Base-by-base conservation (phyloP, 1,140 invertebrate species). In the Apis florea region DNA sequence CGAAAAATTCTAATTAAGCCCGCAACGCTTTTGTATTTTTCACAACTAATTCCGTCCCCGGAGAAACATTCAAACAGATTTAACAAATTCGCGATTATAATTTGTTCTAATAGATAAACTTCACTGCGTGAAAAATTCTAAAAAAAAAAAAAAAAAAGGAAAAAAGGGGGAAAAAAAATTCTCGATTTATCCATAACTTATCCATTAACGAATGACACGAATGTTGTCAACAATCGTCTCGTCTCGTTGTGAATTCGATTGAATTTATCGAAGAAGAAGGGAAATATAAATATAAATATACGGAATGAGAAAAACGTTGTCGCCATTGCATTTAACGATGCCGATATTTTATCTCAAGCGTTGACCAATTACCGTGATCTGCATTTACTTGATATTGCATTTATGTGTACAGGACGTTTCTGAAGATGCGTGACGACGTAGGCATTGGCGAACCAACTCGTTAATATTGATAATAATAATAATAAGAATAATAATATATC, bases 31-130 rank as follows among this genome's bases (percentile, higher is more conserved):
- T 40, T 80, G 53, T 49, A 81, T 67, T 51, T 81, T 67, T 40
- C 31, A 75, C 79, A 74, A 73, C 78, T 49, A 73, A 79, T 67
- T 81, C 79, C 79, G 79, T 81, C 79, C 79, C 79, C 79, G 19
- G 31, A 68, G 56, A 49, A 73, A 58, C 63, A 54, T 73, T 80
- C 51, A 54, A 49, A 67, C 72, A 53, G 26, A 59, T n/a, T n/a
- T n/a, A n/a, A n/a, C n/a, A 66, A 49, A 73, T 13, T 63, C 53
- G 11, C 11, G 10, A 47, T 73, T 73, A n/a, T 53, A 24, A 49
- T 75, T 80, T 47, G 47, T 56, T 67, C 64, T 70, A n/a, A 24
- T 54, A 40, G 31, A 40, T 40, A n/a, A n/a, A 70, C 40, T n/a
- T 40, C 31, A 40, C 31, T 47, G 64, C 49, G 51, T 51, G 26